phyloP scores from a whole-genome alignment of 2,113 vertebrate genomes.

The Nymphicus hollandicus region DNA sequence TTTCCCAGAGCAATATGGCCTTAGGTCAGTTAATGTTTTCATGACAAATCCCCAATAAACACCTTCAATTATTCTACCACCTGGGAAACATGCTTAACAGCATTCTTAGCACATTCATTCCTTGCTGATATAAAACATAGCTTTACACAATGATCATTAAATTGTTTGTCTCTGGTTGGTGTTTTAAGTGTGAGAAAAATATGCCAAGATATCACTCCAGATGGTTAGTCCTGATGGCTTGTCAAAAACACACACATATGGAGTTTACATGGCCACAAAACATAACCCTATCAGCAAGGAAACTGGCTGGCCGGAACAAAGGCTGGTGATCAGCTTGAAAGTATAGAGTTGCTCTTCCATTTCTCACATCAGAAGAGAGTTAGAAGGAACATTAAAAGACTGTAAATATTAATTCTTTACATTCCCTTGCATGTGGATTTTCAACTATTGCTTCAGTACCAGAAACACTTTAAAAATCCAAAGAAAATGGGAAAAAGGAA shows the following conservation, averaged over 20 bases:
- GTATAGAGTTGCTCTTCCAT: neutral
- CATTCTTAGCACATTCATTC: conserved; percentile 50
- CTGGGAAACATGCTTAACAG: conserved; percentile 22
- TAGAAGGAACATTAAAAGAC: neutral
- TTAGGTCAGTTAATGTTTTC: neutral
- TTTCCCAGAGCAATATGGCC: neutral
- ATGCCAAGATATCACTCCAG: conserved; percentile 14
- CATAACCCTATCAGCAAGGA: conserved; percentile 12
- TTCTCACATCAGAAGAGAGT: neutral
- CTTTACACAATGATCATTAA: conserved; percentile 54
- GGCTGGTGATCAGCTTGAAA: neutral
- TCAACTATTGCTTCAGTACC: neutral
- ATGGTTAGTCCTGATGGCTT: conserved; percentile 44
- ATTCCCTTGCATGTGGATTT: neutral
- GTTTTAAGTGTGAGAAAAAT: conserved; percentile 23
- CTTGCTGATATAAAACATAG: conserved; percentile 24
- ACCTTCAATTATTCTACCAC: neutral
- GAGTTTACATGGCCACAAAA: conserved; percentile 27
- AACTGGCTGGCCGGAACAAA: neutral
- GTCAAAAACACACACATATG: neutral
- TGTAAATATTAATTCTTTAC: neutral
- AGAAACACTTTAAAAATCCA: neutral
- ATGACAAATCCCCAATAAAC: conserved; percentile 39
- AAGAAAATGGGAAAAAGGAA: accelerated
- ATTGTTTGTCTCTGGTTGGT: conserved; percentile 22